phyloP scores from a whole-genome alignment of 2,797 vertebrate species.

The Macropodus opercularis region DNA sequence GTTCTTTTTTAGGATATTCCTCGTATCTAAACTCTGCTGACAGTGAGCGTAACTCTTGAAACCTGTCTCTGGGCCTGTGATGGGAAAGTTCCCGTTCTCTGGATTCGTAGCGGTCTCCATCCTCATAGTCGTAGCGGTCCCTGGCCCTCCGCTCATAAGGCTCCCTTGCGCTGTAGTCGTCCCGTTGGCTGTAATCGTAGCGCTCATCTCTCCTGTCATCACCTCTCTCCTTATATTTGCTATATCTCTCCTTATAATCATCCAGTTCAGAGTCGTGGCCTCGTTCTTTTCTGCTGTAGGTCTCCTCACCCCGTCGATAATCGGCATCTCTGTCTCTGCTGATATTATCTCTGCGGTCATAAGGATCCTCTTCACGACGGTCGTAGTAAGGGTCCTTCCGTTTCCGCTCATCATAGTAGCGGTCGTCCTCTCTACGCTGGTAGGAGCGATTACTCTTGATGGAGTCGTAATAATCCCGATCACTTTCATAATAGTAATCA shows the following conservation, averaged over 20 bases:
- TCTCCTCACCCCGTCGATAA: conserved; percentile 52
- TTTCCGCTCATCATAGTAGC: conserved; percentile 59
- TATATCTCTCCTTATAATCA: conserved; percentile 51
- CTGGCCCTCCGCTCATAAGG: conserved; percentile 27
- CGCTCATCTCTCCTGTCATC: conserved; percentile 53
- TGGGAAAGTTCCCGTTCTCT: conserved; percentile 38
- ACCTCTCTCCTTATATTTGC: conserved; percentile 53
- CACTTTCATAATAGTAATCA: conserved; percentile 37
- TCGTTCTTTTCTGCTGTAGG: conserved; percentile 46
- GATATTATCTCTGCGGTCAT: conserved; percentile 57
- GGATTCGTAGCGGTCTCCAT: conserved; percentile 30
- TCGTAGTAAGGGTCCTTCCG: conserved; percentile 51
- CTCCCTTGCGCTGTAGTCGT: conserved; percentile 42
- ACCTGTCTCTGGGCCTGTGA: conserved; percentile 35
- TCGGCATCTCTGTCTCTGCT: conserved; percentile 50
- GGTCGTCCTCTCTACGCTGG: conserved; percentile 60
- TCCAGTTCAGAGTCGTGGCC: conserved; percentile 61
- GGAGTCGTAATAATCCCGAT: conserved; percentile 61
- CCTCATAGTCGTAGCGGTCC: conserved; percentile 42
- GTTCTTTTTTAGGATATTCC: conserved; percentile 63
- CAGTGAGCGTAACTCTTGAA: conserved; percentile 54
- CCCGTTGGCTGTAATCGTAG: conserved; percentile 46
- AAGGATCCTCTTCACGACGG: conserved; percentile 39
- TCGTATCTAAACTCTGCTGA: conserved; percentile 62
- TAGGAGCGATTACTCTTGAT: conserved; percentile 50